These are phyloP conservation scores for Leptoclinus maculatus DNA, from an alignment of 2,797 vertebrate genomes.

Conservation along the genomic window DNA sequence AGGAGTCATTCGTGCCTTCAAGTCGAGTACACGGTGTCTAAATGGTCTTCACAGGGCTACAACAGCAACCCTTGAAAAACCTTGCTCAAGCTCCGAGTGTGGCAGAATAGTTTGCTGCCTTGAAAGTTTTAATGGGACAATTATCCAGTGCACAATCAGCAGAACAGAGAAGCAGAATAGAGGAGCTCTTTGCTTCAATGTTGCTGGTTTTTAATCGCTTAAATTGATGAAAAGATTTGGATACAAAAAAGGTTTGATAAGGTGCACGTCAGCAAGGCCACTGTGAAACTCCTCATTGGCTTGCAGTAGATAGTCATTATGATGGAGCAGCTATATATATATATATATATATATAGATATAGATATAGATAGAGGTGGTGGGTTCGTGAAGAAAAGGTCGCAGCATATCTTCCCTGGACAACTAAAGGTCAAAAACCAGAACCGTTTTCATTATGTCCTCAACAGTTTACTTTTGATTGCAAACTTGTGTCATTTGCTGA, in stretches of 20 bases:
- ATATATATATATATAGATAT: neutral
- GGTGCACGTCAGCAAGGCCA: conserved; percentile 30
- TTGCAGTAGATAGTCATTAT: conserved; percentile 12
- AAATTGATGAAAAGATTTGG: conserved; percentile 52
- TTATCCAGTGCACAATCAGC: conserved; percentile 60
- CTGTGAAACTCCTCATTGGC: conserved; percentile 6
- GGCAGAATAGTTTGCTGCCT: conserved; percentile 25
- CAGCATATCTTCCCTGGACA: neutral
- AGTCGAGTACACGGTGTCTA: neutral
- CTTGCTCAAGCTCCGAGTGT: conserved; percentile 4
- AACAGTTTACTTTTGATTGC: conserved; percentile 47
- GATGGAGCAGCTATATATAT: neutral
- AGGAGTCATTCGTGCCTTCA: neutral
- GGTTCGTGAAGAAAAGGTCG: neutral
- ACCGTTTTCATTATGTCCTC: conserved; percentile 21
- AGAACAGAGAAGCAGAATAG: conserved; percentile 30
- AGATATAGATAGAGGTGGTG: neutral
- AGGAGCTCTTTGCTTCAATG: conserved; percentile 33
- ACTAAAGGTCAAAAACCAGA: conserved; percentile 7
- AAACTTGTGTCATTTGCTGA: conserved; percentile 48
- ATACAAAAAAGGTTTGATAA: conserved; percentile 29
- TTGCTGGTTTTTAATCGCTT: conserved; percentile 46
- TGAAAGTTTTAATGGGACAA: conserved; percentile 61
- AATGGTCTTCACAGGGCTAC: conserved; percentile 6
- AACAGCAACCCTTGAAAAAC: neutral